Percentiles rank a stretch among this genome's conserved stretches.
Evolutionary conservation across 2,888 invertebrate species (phyloP).

Genomic region (Drosophila antonietae): DNA sequence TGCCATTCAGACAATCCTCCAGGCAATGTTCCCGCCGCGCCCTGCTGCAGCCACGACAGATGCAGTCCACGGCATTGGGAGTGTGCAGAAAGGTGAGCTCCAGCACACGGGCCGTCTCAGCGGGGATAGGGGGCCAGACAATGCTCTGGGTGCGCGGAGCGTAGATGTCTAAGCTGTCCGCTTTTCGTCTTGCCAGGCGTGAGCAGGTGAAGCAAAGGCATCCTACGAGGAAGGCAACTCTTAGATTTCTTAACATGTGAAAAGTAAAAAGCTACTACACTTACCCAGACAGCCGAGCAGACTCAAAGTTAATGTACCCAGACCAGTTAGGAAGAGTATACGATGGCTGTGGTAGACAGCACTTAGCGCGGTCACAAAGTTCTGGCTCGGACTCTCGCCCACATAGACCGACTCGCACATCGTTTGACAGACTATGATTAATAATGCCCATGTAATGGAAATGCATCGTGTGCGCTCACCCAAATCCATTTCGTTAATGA

Average conservation of each 20-base stretch:
- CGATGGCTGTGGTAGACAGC: slow-evolving; percentile 30
- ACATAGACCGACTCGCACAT: slow-evolving; percentile 14
- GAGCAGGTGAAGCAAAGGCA: slow-evolving; percentile 47
- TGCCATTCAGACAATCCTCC: slow-evolving; percentile 32
- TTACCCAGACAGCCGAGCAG: slow-evolving; percentile 56
- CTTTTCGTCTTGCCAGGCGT: slow-evolving; percentile 2
- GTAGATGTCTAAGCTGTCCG: slow-evolving; percentile 52
- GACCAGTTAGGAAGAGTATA: slow-evolving; percentile 36
- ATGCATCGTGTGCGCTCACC: slow-evolving; percentile 53
- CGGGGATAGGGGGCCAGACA: slow-evolving; percentile 64
- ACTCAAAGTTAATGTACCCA: slow-evolving; percentile 28
- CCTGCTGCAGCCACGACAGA: slow-evolving; percentile 44
- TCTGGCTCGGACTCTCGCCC: slow-evolving; percentile 15
- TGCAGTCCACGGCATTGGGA: slow-evolving; percentile 41
- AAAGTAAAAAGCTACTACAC: slow-evolving; percentile 5
- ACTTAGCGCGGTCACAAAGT: slow-evolving; percentile 8
- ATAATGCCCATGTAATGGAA: slow-evolving; percentile 51
- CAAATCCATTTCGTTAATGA: slow-evolving; percentile 73
- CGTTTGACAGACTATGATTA: slow-evolving; percentile 46
- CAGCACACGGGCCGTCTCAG: slow-evolving; percentile 49
- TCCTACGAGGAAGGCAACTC: slow-evolving; percentile 26
- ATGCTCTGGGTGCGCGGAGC: slow-evolving; percentile 69
- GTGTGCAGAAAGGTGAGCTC: slow-evolving; percentile 61
- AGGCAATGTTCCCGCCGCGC: slow-evolving; percentile 26
- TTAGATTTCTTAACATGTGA: neutral